Evolutionary conservation across 92 coral and sea anemone species (phyloP), one percentile per base, ranked within the genome.

Genomic region (Nematostella vectensis): DNA sequence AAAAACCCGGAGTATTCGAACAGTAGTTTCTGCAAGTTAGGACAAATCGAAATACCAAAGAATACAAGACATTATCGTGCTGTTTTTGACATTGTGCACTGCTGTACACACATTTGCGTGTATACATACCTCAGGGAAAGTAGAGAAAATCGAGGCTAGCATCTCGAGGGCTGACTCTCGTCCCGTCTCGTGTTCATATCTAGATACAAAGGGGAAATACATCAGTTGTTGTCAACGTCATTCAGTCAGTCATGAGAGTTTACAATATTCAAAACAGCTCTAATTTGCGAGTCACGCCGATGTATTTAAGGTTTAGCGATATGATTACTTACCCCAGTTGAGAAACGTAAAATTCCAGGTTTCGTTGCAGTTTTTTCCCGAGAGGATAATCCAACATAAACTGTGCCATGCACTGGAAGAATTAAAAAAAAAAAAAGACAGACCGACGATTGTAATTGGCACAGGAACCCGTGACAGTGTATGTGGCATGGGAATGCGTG

Each of bases 141-240:
- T 69, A 20, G 76, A 56, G 43, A 91, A 77, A 31, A 91, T 77
- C 1, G 87, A 79, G 19, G 76, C 74, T 57, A 91, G 28, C 87
- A 91, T 77, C 33, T 91, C 97, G 25, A 91, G 75, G 1, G 97
- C 83, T 20, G 97, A 91, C 61, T 85, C 95, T 11, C 97, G 83
- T 26, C 97, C 97, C 16, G 84, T 74, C 40, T 79, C 91, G 31
- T 85, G 80, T 44, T 91, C 97, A 50, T 91, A 91, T 10, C 97
- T 91, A 45, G 23, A 50, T 15, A 29, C 40, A 48, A 68, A 20
- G n/a, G n/a, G n/a, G n/a, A 53, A 45, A 45, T 47, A 53, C 22
- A 27, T 3, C 21, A 24, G 16, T 44, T 44, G 16, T n/a, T 24
- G 50, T 2, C 8, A 21, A 6, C 3, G 29, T 27, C 39, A 38